Base-by-base conservation (phyloP, 2,797 vertebrate species). In the Alca torda region DNA sequence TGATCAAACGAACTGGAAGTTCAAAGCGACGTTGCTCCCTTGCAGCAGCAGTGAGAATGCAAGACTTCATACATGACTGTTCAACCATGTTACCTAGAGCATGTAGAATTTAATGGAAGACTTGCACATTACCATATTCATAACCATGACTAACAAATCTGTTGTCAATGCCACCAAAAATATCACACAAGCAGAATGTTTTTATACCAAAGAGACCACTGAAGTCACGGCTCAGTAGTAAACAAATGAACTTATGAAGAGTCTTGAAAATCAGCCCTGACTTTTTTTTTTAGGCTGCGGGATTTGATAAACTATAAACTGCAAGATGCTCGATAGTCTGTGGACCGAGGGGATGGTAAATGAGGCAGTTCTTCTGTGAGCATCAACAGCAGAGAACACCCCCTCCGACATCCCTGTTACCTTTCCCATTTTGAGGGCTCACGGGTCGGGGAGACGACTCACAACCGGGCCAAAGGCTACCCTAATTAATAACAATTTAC, bases 91-190 rank as follows among this genome's bases (percentile, higher is more conserved):
- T 85, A 91, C 65, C 89, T 37, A 68, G 16, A 63, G 79, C 61
- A 56, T 3, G 84, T 41, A 59, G 79, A 82, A 93, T 92, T 87
- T 81, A 79, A 91, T 65, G 76, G 91, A 46, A 93, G 84, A 69
- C 86, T 51, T 8, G 65, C 77, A 93, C 31, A 78, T 83, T 89
- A 85, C 60, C 95, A 93, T 89, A 92, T 94, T 93, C 90, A 93
- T 89, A 84, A 80, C 74, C 84, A 28, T 92, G 93, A 96, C 92
- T 94, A 92, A 95, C 95, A 86, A 79, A 81, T 86, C 91, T 68
- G 95, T 95, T 97, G 95, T 92, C 94, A 74, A n/a, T 79, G 80
- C 61, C 75, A 95, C 94, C 97, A 82, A 95, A 95, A 93, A 94
- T 74, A 94, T 63, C 82, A 67, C 81, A 80, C 25, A 46, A 89